Conservation (phyloP, 2,888 invertebrate species). For the Dasysyrphus tricinctus region DNA sequence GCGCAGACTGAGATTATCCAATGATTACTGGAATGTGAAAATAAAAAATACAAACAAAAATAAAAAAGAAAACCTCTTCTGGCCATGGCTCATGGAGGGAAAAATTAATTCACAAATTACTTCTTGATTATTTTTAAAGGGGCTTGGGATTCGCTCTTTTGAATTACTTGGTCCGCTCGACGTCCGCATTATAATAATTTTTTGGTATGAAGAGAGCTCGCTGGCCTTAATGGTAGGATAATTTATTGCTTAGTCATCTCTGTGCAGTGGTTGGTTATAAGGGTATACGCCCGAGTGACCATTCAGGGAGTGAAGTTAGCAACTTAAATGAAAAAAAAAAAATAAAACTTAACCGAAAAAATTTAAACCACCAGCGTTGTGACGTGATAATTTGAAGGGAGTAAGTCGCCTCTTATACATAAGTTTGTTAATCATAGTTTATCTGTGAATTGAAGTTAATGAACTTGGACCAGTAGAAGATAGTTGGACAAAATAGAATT, state of each 20-base stretch:
- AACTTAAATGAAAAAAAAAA: not conserved
- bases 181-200: slow-evolving; percentile 9
- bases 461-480: not conserved
- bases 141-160: slow-evolving; percentile 65
- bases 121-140: slow-evolving; percentile 74
- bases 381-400: slow-evolving; percentile 38
- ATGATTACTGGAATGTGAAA: slow-evolving; percentile 65
- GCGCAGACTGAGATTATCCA: slow-evolving; percentile 58
- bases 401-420: slow-evolving; percentile 22
- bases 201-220: slow-evolving; percentile 22
- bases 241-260: slow-evolving; percentile 44
- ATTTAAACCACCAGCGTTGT: not conserved
- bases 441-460: slow-evolving; percentile 18
- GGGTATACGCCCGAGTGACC: slow-evolving; percentile 30
- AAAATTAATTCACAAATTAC: slow-evolving; percentile 74
- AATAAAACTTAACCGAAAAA: not conserved
- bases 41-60: not conserved
- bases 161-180: slow-evolving; percentile 46
- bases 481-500: not conserved
- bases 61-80: slow-evolving; percentile 6
- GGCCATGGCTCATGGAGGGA: slow-evolving; percentile 40
- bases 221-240: slow-evolving; percentile 40
- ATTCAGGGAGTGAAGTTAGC: not conserved
- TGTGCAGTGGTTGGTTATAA: slow-evolving; percentile 10
- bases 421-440: slow-evolving; percentile 18